Base-by-base conservation (phyloP, 1,140 invertebrate genomes). In the Calephelis virginiensis region DNA sequence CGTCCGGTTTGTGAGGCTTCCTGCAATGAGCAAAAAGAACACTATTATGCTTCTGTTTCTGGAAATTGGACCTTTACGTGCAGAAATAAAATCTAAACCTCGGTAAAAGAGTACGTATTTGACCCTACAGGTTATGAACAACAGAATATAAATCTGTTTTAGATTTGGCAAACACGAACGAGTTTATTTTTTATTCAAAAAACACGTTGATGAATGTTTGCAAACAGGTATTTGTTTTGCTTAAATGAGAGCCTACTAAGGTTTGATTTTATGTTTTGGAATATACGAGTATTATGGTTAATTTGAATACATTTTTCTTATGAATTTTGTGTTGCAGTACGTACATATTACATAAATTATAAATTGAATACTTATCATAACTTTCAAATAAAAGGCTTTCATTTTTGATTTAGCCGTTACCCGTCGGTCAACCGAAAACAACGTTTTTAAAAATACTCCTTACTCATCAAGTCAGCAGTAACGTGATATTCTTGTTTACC, bases 1-100 rank as follows among this genome's bases (percentile, higher is more conserved):
- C 93, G 67, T 96, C 95, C 56, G 96, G 94, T 70, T 94, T 92
- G 79, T 96, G 93, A 68, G 97, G 96, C 93, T 96, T 95, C 83
- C 97, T 97, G 91, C 37, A 93, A 93, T 79, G 17, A 13, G 43
- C 9, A 45, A 62, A 46, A 17, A 62, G 9, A 17, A 17, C 8
- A 17, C 14, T 13, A 13, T 14, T 9, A 38, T 5, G 12, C n/a
- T 61, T 45, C 17, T 12, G 12, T 13, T 61, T 5, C 40, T 61
- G 38, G 14, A 56, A 28, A n/a, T 14, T 46, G 14, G n/a, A 46
- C 60, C 43, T 61, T 43, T 14, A 46, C 14, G 38, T 43, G 3
- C 14, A 43, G 38, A 1, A 61, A 45, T 45, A 61, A 61, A 56
- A 56, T 14, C 10, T 50, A 14, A 50, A 50, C 8, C 13, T 5